Conservation (phyloP, 2,113 vertebrate species). For the Pongo abelii region DNA sequence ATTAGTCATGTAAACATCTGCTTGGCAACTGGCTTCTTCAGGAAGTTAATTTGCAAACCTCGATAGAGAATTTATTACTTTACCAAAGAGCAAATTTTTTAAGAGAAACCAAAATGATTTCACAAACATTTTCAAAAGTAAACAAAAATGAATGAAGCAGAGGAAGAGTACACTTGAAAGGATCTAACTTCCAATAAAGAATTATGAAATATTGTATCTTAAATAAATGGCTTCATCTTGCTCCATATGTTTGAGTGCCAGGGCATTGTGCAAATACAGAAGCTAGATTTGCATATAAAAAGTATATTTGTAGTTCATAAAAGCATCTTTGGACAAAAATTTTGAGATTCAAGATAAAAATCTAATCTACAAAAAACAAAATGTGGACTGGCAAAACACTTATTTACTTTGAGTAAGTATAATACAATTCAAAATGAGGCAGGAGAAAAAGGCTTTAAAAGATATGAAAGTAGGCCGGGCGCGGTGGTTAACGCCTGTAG, state of each 20-base stretch:
- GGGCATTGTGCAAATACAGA: not conserved
- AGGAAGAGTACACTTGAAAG: not conserved
- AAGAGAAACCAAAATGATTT: not conserved
- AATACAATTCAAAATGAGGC: not conserved
- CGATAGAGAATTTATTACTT: not conserved
- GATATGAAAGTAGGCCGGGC: not conserved
- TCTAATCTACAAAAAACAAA: not conserved
- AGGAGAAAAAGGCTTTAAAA: not conserved
- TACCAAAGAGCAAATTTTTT: not conserved
- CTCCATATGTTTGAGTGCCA: not conserved
- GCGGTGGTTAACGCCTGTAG: too few relatives aligned
- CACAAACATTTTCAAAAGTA: not conserved
- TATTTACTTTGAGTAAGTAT: not conserved
- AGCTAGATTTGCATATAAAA: not conserved
- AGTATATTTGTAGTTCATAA: not conserved
- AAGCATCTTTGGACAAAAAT: not conserved
- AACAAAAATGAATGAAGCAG: not conserved
- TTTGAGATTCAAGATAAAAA: slow-evolving; percentile 9
- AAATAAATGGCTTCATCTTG: not conserved
- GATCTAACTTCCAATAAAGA: not conserved
- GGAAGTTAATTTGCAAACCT: slow-evolving; percentile 16
- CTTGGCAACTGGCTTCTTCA: not conserved
- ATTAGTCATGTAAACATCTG: not conserved
- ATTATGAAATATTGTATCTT: not conserved
- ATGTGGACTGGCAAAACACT: not conserved